Evolutionary conservation across 2,797 vertebrate genomes (phyloP), one percentile per base, ranked within the genome.

Genomic region (Sebastes kiyomatsui): DNA sequence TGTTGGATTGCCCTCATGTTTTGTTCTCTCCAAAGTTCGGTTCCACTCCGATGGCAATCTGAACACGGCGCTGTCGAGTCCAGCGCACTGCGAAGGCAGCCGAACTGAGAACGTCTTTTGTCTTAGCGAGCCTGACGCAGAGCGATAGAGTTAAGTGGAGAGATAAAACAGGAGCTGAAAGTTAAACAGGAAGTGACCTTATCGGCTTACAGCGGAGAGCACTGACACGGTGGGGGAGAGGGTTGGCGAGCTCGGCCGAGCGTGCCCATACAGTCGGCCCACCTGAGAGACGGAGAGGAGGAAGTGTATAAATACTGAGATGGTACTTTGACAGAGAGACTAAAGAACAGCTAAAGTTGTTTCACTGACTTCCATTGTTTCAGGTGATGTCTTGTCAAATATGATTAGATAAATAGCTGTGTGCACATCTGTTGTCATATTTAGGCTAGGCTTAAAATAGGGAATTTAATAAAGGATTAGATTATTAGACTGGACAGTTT

Each of bases 111-210:
- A 77, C 49, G 27, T 77, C 90, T 86, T 94, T 94, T 91, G 93
- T 94, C 87, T 93, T 90, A 82, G 90, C 67, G 10, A 70, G 87
- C 65, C 85, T 90, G 75, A 91, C 87, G 86, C 77, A 65, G 79
- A 86, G 80, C 20, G 83, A 89, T 85, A 85, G 87, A 91, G 87
- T 90, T 89, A 93, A 95, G 92, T 91, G 93, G 86, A 84, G 71
- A 90, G 92, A 94, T 94, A 92, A 94, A 93, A 90, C 82, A 77
- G 87, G 82, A 92, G 87, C 81, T 82, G 90, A 87, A 93, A 91
- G 84, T 90, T 91, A 93, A 95, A 96, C 91, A 95, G 93, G 93
- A 94, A 95, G 90, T 84, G 70, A 88, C 90, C 92, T 91, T 95
- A 94, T 96, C 91, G 52, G 67, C 81, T 93, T 90, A 89, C 84